Base-by-base conservation (phyloP, 2,113 vertebrate species). In the Brevimyrus niger region DNA sequence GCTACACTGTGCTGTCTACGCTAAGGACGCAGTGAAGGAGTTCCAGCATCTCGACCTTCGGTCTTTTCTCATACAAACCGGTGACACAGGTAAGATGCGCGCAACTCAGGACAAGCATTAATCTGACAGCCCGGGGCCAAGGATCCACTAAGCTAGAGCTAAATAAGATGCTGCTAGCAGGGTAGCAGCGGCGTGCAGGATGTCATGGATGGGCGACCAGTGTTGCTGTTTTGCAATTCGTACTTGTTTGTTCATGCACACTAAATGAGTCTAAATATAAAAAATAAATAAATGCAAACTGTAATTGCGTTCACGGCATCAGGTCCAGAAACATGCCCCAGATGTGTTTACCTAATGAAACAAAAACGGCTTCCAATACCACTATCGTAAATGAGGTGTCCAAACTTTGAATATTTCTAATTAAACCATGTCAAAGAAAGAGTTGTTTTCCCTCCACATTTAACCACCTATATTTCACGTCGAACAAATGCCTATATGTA, bases 331-430 rank as follows among this genome's bases (percentile, higher is more conserved):
- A 92, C 90, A 80, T 89, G 47, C 89, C 88, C 91, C 94, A 88
- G 89, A 94, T 91, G 93, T 92, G 93, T 95, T 95, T 94, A 92
- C 93, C 94, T 92, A 94, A 92, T 89, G 90, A 93, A 94, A 94
- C 94, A 95, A 95, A 95, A 95, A 95, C 94, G 92, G 87, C 93
- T 94, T 94, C 94, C 93, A 93, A 92, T 89, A 92, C 92, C 90
- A 91, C 93, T 94, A 94, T 94, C 93, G 94, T 94, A 95, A 95
- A 94, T 90, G 91, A 89, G 55, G 73, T 89, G 89, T 94, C 94
- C 94, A 94, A 93, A 92, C 93, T 94, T 93, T 92, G 93, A 94
- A 94, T 92, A 91, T 94, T 94, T 93, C 93, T 94, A 94, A 95
- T 94, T 94, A 95, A 94, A 95, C 92, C 91, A 58, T 58, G 91